Conservation (phyloP, 1,140 invertebrate species). For the Atopsyche davidsoni region DNA sequence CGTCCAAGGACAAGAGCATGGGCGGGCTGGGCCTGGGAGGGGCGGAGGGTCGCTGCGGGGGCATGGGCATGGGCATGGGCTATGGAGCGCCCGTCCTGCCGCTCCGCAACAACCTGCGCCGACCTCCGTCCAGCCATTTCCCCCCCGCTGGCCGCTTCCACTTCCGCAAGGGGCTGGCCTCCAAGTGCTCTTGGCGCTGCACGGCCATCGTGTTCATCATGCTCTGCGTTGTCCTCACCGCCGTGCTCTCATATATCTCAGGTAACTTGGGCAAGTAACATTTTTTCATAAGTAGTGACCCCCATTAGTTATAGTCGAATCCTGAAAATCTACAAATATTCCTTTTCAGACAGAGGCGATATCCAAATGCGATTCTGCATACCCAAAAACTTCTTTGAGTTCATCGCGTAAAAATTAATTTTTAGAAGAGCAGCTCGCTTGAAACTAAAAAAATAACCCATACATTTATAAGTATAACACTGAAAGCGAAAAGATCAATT, state of each 20-base stretch:
- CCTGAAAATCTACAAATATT: too few species aligned
- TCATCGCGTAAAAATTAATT: too few species aligned
- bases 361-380: too few species aligned
- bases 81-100: slow-evolving; percentile 64
- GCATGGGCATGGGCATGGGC: slow-evolving; percentile 45
- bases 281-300: background rate
- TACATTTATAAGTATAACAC: too few species aligned
- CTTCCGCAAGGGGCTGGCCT: slow-evolving; percentile 80
- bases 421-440: too few species aligned
- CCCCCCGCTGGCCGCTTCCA: slow-evolving; percentile 65
- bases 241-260: slow-evolving; percentile 81
- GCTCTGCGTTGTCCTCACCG: slow-evolving; percentile 70
- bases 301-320: background rate
- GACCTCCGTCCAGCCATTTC: slow-evolving; percentile 56
- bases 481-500: background rate
- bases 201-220: slow-evolving; percentile 80
- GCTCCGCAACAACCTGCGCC: slow-evolving; percentile 60
- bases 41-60: slow-evolving; percentile 39
- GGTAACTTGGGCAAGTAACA: slow-evolving; percentile 52
- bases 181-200: slow-evolving; percentile 85
- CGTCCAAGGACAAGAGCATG: slow-evolving; percentile 59
- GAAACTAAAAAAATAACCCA: too few species aligned
- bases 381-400: too few species aligned
- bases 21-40: slow-evolving; percentile 51
- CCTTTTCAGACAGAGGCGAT: too few species aligned